These are phyloP conservation scores for Papilio polytes DNA, from an alignment of 1,140 invertebrate genomes.

Conservation along the genomic window DNA sequence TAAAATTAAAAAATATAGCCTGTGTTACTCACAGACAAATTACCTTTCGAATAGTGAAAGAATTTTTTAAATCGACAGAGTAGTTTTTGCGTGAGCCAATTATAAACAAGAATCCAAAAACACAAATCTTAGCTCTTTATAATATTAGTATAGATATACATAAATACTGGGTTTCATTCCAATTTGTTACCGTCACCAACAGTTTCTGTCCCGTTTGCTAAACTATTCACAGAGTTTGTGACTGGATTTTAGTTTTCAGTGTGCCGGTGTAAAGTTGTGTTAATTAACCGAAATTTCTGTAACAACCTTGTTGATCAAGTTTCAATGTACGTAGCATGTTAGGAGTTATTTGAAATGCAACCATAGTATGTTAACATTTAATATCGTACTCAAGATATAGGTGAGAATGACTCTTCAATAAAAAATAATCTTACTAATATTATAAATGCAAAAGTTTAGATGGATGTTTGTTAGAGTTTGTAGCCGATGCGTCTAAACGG, in stretches of 20 bases:
- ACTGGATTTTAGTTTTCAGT: constrained; percentile 6
- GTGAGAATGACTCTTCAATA: background rate
- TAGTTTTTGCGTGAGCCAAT: too few relatives aligned
- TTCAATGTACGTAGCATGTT: background rate
- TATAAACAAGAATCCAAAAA: too few relatives aligned
- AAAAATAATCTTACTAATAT: too few relatives aligned
- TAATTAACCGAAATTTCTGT: constrained; percentile 17
- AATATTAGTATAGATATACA: too few relatives aligned
- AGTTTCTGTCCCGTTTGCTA: background rate
- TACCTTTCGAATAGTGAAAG: too few relatives aligned
- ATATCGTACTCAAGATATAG: background rate
- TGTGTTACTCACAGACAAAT: too few relatives aligned
- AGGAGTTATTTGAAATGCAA: background rate
- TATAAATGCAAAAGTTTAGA: too few relatives aligned
- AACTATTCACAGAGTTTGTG: constrained; percentile 2
- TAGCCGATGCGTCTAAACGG: too few relatives aligned
- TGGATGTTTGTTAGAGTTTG: too few relatives aligned
- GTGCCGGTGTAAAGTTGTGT: background rate
- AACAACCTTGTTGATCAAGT: constrained; percentile 4
- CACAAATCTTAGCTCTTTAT: too few relatives aligned
- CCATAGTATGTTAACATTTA: background rate
- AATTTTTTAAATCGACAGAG: too few relatives aligned
- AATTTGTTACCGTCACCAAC: background rate
- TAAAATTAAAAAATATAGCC: too few relatives aligned
- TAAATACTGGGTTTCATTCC: background rate